Evolutionary conservation across 2,888 invertebrate genomes (phyloP), one percentile per base, ranked within the genome.

Genomic region (Liopterus haemorrhoidalis): DNA sequence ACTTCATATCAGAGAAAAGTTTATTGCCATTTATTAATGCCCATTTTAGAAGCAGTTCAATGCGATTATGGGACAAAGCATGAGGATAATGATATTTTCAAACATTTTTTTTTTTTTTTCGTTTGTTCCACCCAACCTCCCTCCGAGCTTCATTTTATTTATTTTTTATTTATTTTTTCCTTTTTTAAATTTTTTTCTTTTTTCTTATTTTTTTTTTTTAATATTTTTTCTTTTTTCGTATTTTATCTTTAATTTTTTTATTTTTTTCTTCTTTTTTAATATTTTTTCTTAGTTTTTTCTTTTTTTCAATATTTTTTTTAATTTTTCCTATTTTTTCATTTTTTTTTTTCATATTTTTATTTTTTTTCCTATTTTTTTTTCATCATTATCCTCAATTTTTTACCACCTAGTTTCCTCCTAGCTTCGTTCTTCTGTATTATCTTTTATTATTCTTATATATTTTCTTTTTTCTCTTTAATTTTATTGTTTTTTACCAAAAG

Each of bases 171-270:
- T 14, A 8, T n/a, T 33, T 33, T 33, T 3, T 3, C 8, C 9
- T 33, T 33, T 12, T 6, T 36, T 22, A 11, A 22, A 11, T 36
- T 21, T 36, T 22, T 21, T 11, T 32, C 12, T 22, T 38, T 38
- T 25, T 8, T 12, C 9, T 9, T 38, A 11, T 38, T 21, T 14
- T 38, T 25, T 5, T 24, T 25, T 38, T 6, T 38, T 24, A 25
- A 25, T 14, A 8, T 22, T 6, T 22, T 38, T 15, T 14, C 25
- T 22, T 2, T 21, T 11, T 36, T 22, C 15, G 21, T 20, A 15
- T 21, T 12, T 38, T 38, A 12, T 12, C 15, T n/a, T 38, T 22
- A 14, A 22, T 22, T 36, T 14, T 15, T 6, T 5, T 24, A 12
- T 16, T 25, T 3, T 38, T 38, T 38, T 24, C 16, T 9, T 11